Base-by-base conservation (phyloP, 2,797 vertebrate species). In the Tauraco hartlaubi region DNA sequence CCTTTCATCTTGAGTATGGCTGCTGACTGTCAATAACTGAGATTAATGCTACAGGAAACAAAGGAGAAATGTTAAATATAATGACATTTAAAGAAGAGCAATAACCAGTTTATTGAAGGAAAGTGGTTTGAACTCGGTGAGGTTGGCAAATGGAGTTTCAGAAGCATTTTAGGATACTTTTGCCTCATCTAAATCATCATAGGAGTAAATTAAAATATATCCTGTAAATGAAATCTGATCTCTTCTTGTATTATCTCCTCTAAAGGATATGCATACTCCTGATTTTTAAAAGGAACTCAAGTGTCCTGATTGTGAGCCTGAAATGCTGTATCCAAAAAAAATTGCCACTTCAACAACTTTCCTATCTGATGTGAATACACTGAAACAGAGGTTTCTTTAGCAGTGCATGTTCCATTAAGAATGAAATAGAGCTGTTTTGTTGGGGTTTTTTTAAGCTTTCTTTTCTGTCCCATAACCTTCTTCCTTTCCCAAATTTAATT, bases 41-140 rank as follows among this genome's bases (percentile, higher is more conserved):
- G 67, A 96, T 95, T 85, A 94, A 89, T 92, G 74, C 75, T 92
- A 61, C 68, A 80, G 61, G 80, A 97, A 95, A 97, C 83, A 96
- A 95, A 96, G 85, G 23, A 95, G 67, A 82, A 90, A 91, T 85
- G 54, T 88, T 96, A 95, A 86, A 67, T 87, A 77, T 94, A 96
- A 93, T 89, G 80, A 77, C 51, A 93, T 96, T 96, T 94, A 68
- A 89, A 87, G 82, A 93, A 81, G 41, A 93, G 61, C 80, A 95
- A 71, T 96, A 92, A 93, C 80, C 63, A 93, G 61, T 94, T 92
- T 94, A 95, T 92, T 94, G 86, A 94, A 94, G 44, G 37, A 64
- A 93, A 95, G 56, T 73, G 35, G 43, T 85, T 94, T 95, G 85
- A 96, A 92, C 63, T 92, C 87, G 49, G n/a, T 25, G 66, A 92